phyloP scores from a whole-genome alignment of 2,797 vertebrate genomes.

The Harpagifer antarcticus region DNA sequence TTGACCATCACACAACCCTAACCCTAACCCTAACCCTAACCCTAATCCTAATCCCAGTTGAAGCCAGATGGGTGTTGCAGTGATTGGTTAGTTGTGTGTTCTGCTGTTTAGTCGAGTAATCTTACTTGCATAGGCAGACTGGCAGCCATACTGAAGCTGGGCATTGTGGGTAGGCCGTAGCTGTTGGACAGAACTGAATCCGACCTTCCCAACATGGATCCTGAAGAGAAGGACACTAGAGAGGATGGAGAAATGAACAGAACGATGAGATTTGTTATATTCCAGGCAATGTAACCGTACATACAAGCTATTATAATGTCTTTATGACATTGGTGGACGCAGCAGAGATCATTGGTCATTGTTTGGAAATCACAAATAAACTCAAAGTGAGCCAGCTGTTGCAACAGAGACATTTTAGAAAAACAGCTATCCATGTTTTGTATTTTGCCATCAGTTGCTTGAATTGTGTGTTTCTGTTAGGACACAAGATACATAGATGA shows the following conservation, averaged over 20 bases:
- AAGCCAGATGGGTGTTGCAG: neutral
- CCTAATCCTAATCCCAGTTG: neutral
- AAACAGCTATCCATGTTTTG: neutral
- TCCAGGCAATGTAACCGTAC: neutral
- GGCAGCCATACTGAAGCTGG: conserved; percentile 98
- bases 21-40: neutral
- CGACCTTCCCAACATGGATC: conserved; percentile 96
- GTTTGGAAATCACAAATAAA: neutral
- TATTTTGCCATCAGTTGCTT: neutral
- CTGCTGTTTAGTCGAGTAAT: neutral
- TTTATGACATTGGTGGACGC: neutral
- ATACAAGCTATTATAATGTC: neutral
- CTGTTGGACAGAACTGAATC: conserved; percentile 96
- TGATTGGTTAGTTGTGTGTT: neutral
- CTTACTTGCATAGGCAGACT: conserved; percentile 99
- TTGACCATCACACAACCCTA: neutral
- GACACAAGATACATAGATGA: too few relatives aligned
- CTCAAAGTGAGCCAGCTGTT: neutral
- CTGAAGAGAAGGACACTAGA: conserved; percentile 95
- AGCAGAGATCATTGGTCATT: neutral
- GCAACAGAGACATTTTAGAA: neutral
- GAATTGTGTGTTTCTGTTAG: too few relatives aligned
- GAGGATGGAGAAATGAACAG: neutral
- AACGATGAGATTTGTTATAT: conserved; percentile 5
- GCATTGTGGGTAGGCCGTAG: conserved; percentile 96